These are phyloP conservation scores for Columbina picui DNA, from an alignment of 2,113 vertebrate genomes.

Conservation along the genomic window DNA sequence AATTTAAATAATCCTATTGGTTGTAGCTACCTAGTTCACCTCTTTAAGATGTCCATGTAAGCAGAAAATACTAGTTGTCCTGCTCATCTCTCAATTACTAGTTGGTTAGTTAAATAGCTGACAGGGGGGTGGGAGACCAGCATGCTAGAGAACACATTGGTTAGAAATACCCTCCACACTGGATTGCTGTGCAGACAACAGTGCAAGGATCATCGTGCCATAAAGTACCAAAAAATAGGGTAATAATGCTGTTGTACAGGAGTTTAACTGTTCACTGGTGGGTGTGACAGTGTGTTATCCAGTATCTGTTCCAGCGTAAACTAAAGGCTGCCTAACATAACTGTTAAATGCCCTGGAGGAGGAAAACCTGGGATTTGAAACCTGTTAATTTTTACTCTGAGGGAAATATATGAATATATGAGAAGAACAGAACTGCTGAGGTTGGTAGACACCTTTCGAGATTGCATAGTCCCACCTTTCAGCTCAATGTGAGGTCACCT, in stretches of 20 bases:
- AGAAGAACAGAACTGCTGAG: not conserved
- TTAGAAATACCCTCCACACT: not conserved
- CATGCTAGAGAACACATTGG: rapidly evolving
- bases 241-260: not conserved
- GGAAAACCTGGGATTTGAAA: not conserved
- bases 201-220: not conserved
- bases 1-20: not conserved
- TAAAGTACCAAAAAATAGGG: not conserved
- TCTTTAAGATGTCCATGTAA: not conserved
- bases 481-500: not conserved
- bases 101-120: not conserved
- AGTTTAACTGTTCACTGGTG: not conserved
- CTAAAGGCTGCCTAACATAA: not conserved
- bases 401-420: not conserved
- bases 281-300: not conserved
- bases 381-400: not conserved
- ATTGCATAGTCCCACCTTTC: not conserved
- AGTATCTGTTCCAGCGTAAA: not conserved
- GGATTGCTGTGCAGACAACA: not conserved
- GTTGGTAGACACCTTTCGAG: not conserved
- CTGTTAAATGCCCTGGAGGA: not conserved
- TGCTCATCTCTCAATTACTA: not conserved
- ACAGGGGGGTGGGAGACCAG: not conserved
- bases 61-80: not conserved
- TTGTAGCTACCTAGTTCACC: not conserved